Evolutionary conservation across 1,140 invertebrate genomes (phyloP).

Genomic region (Spodoptera litura): DNA sequence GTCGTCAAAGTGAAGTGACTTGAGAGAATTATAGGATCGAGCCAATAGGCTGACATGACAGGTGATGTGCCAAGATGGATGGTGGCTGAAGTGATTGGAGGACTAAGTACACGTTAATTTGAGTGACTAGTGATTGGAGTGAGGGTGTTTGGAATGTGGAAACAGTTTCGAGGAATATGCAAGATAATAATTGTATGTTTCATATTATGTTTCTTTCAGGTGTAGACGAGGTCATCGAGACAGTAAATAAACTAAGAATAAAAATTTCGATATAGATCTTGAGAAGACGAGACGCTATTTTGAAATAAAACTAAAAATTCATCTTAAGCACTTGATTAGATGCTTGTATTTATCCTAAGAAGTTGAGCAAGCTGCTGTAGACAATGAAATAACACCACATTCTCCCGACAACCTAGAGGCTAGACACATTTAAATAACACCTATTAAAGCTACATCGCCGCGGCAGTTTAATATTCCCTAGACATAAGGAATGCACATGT

Average conservation of each 20-base stretch:
- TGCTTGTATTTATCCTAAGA: too few relatives aligned
- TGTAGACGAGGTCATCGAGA: too few relatives aligned
- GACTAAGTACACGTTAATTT: slow-evolving; percentile 7
- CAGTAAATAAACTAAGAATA: too few relatives aligned
- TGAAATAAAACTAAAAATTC: too few relatives aligned
- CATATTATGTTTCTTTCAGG: too few relatives aligned
- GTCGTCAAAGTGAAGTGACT: slow-evolving; percentile 19
- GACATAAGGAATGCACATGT: slow-evolving; percentile 26
- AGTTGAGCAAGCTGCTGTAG: not conserved
- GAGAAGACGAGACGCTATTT: too few relatives aligned
- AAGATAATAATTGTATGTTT: too few relatives aligned
- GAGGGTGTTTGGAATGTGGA: not conserved
- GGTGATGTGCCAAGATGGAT: slow-evolving; percentile 14
- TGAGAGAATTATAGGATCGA: slow-evolving; percentile 3
- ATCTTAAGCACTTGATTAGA: too few relatives aligned
- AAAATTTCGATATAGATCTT: too few relatives aligned
- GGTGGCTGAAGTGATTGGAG: slow-evolving; percentile 15
- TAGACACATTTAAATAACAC: slow-evolving; percentile 19
- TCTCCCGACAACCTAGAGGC: not conserved
- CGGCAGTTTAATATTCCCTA: slow-evolving; percentile 28
- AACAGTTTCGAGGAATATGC: too few relatives aligned
- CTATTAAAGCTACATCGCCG: not conserved
- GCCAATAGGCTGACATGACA: slow-evolving; percentile 20
- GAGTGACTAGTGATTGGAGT: slow-evolving; percentile 6
- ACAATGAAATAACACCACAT: not conserved